These are phyloP conservation scores for Zhengitettix transpicula DNA, from an alignment of 2,888 invertebrate genomes.

Conservation along the genomic window DNA sequence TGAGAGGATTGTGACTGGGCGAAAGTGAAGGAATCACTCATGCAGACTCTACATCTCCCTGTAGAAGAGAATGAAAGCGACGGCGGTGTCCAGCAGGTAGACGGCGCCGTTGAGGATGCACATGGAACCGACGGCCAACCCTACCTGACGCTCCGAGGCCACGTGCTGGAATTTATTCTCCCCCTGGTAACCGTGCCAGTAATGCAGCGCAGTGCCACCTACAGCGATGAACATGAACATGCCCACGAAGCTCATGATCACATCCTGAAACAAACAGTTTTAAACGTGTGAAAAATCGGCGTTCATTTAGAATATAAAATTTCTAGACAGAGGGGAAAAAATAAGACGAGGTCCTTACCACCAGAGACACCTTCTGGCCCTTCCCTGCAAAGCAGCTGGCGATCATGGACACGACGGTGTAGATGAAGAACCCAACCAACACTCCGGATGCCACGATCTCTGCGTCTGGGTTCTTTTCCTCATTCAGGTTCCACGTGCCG, in stretches of 20 bases:
- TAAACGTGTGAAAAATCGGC: not conserved
- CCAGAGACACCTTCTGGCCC: constrained; percentile 55
- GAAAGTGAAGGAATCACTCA: not conserved
- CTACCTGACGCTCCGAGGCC: constrained; percentile 61
- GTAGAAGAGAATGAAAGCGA: constrained; percentile 56
- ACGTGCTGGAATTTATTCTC: constrained; percentile 61
- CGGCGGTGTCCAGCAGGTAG: constrained; percentile 62
- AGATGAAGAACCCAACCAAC: constrained; percentile 64
- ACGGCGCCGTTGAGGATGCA: constrained; percentile 65
- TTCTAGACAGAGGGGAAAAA: not conserved
- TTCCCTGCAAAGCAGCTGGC: constrained; percentile 63
- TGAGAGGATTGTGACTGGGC: too few species aligned
- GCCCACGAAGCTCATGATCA: constrained; percentile 76
- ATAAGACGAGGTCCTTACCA: constrained; percentile 23
- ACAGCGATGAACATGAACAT: constrained; percentile 72
- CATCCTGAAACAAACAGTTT: constrained; percentile 39
- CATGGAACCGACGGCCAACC: constrained; percentile 62
- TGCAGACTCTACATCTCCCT: constrained; percentile 22
- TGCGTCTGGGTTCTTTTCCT: constrained; percentile 72
- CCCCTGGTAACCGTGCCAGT: constrained; percentile 74
- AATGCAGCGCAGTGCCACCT: constrained; percentile 72
- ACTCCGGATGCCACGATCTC: constrained; percentile 80
- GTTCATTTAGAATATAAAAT: not conserved
- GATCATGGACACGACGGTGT: constrained; percentile 59
- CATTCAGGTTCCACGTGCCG: constrained; percentile 79